Conservation (phyloP, 1,140 invertebrate species). For the Ips typographus region DNA sequence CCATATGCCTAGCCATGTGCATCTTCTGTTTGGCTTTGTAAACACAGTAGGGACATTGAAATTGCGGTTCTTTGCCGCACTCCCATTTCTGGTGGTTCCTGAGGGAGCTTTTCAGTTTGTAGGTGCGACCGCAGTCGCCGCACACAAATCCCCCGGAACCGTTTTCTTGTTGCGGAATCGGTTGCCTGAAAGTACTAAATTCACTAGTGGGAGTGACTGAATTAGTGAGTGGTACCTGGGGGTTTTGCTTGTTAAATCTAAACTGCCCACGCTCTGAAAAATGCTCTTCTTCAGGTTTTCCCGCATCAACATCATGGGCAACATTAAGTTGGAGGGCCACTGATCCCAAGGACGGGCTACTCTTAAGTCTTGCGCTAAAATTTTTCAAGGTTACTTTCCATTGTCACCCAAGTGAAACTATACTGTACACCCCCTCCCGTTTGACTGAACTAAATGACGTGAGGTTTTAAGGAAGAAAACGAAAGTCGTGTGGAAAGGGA, state of each 20-base stretch:
- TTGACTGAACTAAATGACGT: too few relatives aligned
- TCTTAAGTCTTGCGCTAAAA: constrained; percentile 51
- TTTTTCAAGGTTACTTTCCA: too few relatives aligned
- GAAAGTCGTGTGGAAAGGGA: too few relatives aligned
- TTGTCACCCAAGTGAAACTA: too few relatives aligned
- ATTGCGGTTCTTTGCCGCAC: constrained; percentile 65
- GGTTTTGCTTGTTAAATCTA: constrained; percentile 34
- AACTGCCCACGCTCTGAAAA: constrained; percentile 44
- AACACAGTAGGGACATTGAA: constrained; percentile 60
- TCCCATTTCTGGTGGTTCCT: constrained; percentile 87
- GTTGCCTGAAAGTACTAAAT: not conserved
- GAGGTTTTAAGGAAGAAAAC: too few relatives aligned
- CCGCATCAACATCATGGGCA: constrained; percentile 53
- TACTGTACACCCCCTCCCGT: not conserved
- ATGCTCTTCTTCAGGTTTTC: constrained; percentile 52
- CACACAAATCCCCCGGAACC: constrained; percentile 65
- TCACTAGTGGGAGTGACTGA: too few relatives aligned
- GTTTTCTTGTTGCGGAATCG: not conserved
- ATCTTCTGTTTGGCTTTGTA: constrained; percentile 56
- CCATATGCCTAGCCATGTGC: constrained; percentile 79
- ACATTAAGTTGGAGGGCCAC: constrained; percentile 48
- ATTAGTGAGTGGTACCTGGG: too few relatives aligned
- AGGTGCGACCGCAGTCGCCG: constrained; percentile 75
- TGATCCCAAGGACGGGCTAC: constrained; percentile 46
- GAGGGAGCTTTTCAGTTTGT: constrained; percentile 81